Evolutionary conservation across 2,797 vertebrate genomes (phyloP).

Genomic region (Xerus rutilus): DNA sequence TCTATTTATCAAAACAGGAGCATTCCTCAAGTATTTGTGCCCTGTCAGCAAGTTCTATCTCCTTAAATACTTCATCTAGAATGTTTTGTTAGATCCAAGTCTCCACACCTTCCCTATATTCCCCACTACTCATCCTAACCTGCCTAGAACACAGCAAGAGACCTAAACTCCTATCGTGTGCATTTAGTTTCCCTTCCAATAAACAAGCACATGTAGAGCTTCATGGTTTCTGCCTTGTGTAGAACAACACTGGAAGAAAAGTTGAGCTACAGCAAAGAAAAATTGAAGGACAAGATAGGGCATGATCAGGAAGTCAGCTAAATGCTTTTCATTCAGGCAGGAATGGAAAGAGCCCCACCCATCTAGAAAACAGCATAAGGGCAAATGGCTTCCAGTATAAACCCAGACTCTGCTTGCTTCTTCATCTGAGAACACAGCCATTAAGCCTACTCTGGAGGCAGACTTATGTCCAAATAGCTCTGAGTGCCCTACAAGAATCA

Average conservation of each 20-base stretch:
- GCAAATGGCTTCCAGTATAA: conserved; percentile 52
- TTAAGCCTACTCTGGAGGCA: background rate
- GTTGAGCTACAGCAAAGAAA: conserved; percentile 7
- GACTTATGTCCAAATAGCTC: background rate
- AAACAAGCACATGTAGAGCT: background rate
- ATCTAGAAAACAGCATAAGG: background rate
- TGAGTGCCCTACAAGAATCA: background rate
- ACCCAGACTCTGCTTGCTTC: background rate
- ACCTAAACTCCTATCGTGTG: background rate
- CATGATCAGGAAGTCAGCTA: conserved; percentile 71
- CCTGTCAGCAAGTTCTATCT: conserved; percentile 63
- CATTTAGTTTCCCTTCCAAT: conserved; percentile 51
- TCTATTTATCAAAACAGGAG: conserved; percentile 54
- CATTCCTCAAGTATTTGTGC: conserved; percentile 66
- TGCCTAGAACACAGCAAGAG: background rate
- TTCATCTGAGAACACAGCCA: background rate
- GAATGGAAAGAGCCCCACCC: conserved; percentile 62
- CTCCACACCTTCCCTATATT: background rate
- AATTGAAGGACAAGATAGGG: conserved; percentile 79
- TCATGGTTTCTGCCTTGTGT: background rate
- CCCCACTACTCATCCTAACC: conserved; percentile 23
- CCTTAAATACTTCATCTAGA: conserved; percentile 50
- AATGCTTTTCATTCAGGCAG: conserved; percentile 63
- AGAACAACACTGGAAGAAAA: conserved; percentile 41
- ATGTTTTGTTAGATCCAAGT: background rate